Evolutionary conservation across 2,888 invertebrate genomes (phyloP).

Genomic region (Julus scanicus): DNA sequence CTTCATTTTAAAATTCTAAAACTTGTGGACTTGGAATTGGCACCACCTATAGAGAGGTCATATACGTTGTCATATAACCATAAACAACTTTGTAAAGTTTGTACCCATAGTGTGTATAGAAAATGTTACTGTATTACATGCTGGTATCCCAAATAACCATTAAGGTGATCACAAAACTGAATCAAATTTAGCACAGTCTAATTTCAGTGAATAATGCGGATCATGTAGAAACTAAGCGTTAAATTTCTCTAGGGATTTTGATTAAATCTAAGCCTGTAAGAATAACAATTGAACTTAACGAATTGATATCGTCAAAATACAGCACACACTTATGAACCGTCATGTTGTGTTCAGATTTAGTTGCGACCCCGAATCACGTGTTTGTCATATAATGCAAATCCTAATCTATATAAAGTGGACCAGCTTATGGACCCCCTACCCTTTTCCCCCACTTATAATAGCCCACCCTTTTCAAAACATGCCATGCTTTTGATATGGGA

Average conservation of each 20-base stretch:
- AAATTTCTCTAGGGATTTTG: not conserved
- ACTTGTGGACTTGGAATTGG: too few relatives aligned
- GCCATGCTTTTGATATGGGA: constrained; percentile 34
- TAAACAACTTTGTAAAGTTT: too few relatives aligned
- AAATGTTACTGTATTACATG: too few relatives aligned
- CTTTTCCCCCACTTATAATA: not conserved
- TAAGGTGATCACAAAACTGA: not conserved
- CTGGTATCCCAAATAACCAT: too few relatives aligned
- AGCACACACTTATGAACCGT: not conserved
- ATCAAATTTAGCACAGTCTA: not conserved
- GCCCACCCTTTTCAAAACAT: constrained; percentile 39
- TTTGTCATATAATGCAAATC: constrained; percentile 30
- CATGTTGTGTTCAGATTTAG: not conserved
- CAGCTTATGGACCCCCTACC: constrained; percentile 37
- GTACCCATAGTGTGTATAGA: too few relatives aligned
- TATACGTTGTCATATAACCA: too few relatives aligned
- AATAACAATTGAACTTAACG: constrained; percentile 35
- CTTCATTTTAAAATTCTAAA: too few relatives aligned
- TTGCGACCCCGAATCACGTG: constrained; percentile 14
- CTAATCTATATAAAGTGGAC: constrained; percentile 36
- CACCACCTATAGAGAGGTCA: too few relatives aligned
- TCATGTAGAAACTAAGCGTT: not conserved
- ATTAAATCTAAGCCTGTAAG: not conserved
- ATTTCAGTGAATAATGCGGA: not conserved
- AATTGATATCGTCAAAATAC: not conserved